A percentile compares a stretch with the other conserved stretches of the same genome.
Evolutionary conservation across 64 coral and sea anemone genomes (phyloP).

Genomic region (Cladopsammia gracilis): DNA sequence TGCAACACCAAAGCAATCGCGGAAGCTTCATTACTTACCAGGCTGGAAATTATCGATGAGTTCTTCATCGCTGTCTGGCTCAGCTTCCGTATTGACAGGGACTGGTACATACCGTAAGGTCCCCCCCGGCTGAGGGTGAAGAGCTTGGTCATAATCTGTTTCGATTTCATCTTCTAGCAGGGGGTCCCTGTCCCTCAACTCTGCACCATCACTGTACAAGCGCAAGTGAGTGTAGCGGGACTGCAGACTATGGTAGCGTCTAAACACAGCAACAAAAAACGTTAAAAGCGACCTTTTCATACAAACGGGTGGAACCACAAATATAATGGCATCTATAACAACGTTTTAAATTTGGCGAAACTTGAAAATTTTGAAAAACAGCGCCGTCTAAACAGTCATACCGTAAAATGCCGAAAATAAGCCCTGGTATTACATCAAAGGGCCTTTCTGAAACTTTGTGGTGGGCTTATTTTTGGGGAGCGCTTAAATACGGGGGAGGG

Average conservation of each 20-base stretch:
- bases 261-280: background rate
- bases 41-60: background rate
- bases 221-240: slow-evolving; percentile 45
- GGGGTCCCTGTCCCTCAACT: slow-evolving; percentile 35
- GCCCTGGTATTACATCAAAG: too few species aligned
- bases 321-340: too few species aligned
- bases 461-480: too few species aligned
- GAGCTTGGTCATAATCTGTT: background rate
- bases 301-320: too few species aligned
- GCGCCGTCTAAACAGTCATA: too few species aligned
- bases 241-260: slow-evolving; percentile 21
- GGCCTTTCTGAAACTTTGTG: too few species aligned
- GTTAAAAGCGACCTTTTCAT: background rate
- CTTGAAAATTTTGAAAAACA: too few species aligned
- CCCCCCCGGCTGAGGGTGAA: slow-evolving; percentile 22
- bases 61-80: slow-evolving; percentile 20
- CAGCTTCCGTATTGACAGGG: background rate
- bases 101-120: slow-evolving; percentile 1
- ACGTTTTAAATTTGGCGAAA: too few species aligned
- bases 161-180: slow-evolving; percentile 16
- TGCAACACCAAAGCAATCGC: too few species aligned
- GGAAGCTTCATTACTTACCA: background rate
- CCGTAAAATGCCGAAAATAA: too few species aligned
- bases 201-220: slow-evolving; percentile 24
- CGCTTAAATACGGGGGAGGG: too few species aligned